These are phyloP conservation scores for Chiloscyllium punctatum DNA, from an alignment of 2,797 vertebrate species.

Conservation along the genomic window DNA sequence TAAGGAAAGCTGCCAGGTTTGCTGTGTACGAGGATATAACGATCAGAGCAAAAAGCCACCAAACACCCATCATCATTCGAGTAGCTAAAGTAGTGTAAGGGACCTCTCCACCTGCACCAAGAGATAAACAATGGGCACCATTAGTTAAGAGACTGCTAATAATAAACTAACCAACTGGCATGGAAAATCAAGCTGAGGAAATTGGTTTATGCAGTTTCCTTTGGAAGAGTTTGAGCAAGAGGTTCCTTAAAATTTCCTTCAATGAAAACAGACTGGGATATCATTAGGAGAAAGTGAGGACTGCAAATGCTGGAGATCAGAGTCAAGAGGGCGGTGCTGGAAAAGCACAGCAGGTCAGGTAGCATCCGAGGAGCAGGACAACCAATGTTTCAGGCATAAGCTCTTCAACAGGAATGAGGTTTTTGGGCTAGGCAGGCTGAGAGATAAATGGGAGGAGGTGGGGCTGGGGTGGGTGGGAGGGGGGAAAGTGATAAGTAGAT, in stretches of 20 bases:
- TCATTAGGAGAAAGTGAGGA: neutral
- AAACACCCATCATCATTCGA: slow-evolving; percentile 97
- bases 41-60: slow-evolving; percentile 98
- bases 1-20: slow-evolving; percentile 94
- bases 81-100: slow-evolving; percentile 95
- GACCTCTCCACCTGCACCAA: slow-evolving; percentile 80
- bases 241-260: neutral
- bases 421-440: too few species aligned
- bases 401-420: too few species aligned
- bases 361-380: too few species aligned
- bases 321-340: too few species aligned
- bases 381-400: too few species aligned
- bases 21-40: slow-evolving; percentile 98
- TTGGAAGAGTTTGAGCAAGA: neutral
- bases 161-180: neutral
- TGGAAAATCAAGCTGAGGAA: neutral
- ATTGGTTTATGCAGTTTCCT: neutral
- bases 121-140: neutral
- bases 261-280: neutral
- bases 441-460: too few species aligned
- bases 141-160: neutral
- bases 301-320: too few species aligned
- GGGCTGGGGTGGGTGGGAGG: too few species aligned
- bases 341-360: too few species aligned
- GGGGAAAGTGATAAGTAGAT: too few species aligned